A percentile compares a stretch with the other conserved stretches of the same genome.
Conservation (phyloP, 2,113 vertebrate species). For the Triplophysa siluroides region DNA sequence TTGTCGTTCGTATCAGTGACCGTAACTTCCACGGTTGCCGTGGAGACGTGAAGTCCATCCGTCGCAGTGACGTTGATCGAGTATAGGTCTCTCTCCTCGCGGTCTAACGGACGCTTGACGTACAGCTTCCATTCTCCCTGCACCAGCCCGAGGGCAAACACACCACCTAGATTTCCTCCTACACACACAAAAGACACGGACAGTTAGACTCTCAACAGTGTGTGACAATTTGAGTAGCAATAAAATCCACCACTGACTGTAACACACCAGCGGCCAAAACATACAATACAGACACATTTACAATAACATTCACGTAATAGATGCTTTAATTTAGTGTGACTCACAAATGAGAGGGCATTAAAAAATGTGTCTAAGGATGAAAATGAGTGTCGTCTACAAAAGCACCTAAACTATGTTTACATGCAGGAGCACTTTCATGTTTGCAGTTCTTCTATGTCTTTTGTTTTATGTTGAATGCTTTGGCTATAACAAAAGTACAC, state of each 20-base stretch:
- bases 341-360: too few relatives aligned
- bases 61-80: constrained; percentile 92
- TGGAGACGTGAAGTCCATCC: constrained; percentile 91
- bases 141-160: constrained; percentile 90
- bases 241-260: constrained; percentile 8
- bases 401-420: too few relatives aligned
- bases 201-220: constrained; percentile 27
- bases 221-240: constrained; percentile 14
- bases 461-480: too few relatives aligned
- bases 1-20: constrained; percentile 95
- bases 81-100: constrained; percentile 88
- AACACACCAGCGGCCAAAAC: background rate
- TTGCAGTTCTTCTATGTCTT: too few relatives aligned
- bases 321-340: too few relatives aligned
- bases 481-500: too few relatives aligned
- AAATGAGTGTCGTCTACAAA: too few relatives aligned
- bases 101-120: constrained; percentile 88
- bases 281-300: constrained; percentile 9
- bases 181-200: constrained; percentile 28
- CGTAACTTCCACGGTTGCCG: constrained; percentile 84
- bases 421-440: too few relatives aligned
- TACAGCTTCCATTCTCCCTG: constrained; percentile 98
- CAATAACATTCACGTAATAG: background rate
- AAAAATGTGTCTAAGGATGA: too few relatives aligned
- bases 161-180: constrained; percentile 90